A percentile compares a stretch with the other conserved stretches of the same genome.
Evolutionary conservation across 2,888 invertebrate genomes (phyloP).

Genomic region (Quadroppia sp.): DNA sequence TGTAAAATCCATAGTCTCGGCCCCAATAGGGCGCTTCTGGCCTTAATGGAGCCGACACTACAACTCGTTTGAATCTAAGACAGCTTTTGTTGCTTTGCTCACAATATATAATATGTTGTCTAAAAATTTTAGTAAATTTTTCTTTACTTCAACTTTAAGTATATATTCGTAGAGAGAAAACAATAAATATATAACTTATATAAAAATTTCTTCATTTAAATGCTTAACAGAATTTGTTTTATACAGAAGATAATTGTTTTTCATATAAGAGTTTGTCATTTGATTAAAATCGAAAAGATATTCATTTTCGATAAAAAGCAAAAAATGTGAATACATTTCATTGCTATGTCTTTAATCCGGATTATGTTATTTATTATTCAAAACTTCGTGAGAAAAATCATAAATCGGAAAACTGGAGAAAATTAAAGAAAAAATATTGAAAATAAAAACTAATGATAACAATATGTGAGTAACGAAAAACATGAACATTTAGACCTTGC

Average conservation of each 20-base stretch:
- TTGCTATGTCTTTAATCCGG: slow-evolving; percentile 11
- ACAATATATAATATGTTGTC: not conserved
- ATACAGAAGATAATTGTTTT: too few species aligned
- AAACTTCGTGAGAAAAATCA: slow-evolving; percentile 27
- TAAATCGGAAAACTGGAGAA: slow-evolving; percentile 27
- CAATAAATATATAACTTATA: not conserved
- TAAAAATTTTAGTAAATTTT: not conserved
- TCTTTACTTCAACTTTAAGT: too few species aligned
- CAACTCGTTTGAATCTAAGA: slow-evolving; percentile 5
- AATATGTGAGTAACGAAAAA: slow-evolving; percentile 15
- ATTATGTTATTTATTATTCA: slow-evolving; percentile 27
- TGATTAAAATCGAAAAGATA: not conserved
- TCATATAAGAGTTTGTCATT: not conserved
- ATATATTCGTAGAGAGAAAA: too few species aligned
- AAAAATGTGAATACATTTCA: not conserved
- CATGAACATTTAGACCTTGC: slow-evolving; percentile 32
- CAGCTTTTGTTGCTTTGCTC: not conserved
- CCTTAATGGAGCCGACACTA: slow-evolving; percentile 31
- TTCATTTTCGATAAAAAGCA: slow-evolving; percentile 22
- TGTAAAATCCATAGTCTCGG: slow-evolving; percentile 16
- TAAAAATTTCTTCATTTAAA: not conserved
- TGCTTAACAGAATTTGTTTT: too few species aligned
- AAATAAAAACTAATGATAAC: slow-evolving; percentile 21
- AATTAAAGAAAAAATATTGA: slow-evolving; percentile 15
- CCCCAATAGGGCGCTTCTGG: slow-evolving; percentile 22